phyloP scores from a whole-genome alignment of 2,888 invertebrate species.

The Nephrotoma flavescens region DNA sequence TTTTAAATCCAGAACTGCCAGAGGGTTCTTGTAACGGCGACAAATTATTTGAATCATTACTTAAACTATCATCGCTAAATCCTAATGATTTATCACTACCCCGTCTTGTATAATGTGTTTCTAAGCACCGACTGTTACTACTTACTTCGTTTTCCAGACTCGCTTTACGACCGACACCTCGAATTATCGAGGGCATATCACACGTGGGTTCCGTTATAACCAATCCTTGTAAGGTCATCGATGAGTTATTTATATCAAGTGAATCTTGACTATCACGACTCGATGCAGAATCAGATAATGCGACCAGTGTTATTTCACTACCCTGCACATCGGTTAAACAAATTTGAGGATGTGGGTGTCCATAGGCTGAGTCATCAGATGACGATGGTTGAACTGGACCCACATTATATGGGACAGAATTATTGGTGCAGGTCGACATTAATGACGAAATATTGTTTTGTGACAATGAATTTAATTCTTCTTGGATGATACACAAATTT shows the following conservation, averaged over 20 bases:
- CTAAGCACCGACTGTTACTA: slow-evolving; percentile 8
- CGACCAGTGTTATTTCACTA: slow-evolving; percentile 64
- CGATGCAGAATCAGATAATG: slow-evolving; percentile 56
- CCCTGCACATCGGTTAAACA: slow-evolving; percentile 85
- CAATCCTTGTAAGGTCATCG: slow-evolving; percentile 34
- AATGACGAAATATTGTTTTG: slow-evolving; percentile 5
- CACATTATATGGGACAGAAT: background rate
- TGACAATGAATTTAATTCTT: slow-evolving; percentile 36
- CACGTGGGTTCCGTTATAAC: slow-evolving; percentile 60
- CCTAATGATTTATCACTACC: slow-evolving; percentile 56
- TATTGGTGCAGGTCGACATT: slow-evolving; percentile 9
- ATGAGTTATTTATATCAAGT: slow-evolving; percentile 39
- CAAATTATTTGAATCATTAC: slow-evolving; percentile 43
- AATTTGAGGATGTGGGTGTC: slow-evolving; percentile 61
- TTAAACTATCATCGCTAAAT: slow-evolving; percentile 59
- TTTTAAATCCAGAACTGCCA: slow-evolving; percentile 44
- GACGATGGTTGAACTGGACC: background rate
- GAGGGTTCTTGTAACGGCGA: slow-evolving; percentile 42
- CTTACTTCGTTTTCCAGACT: slow-evolving; percentile 45
- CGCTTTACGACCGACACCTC: slow-evolving; percentile 57
- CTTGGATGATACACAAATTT: slow-evolving; percentile 61
- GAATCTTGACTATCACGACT: slow-evolving; percentile 59
- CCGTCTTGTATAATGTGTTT: slow-evolving; percentile 36
- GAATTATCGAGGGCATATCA: slow-evolving; percentile 64
- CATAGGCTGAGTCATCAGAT: slow-evolving; percentile 16